Base-by-base conservation (phyloP, 2,113 vertebrate species). In the Phyllostomus hastatus region DNA sequence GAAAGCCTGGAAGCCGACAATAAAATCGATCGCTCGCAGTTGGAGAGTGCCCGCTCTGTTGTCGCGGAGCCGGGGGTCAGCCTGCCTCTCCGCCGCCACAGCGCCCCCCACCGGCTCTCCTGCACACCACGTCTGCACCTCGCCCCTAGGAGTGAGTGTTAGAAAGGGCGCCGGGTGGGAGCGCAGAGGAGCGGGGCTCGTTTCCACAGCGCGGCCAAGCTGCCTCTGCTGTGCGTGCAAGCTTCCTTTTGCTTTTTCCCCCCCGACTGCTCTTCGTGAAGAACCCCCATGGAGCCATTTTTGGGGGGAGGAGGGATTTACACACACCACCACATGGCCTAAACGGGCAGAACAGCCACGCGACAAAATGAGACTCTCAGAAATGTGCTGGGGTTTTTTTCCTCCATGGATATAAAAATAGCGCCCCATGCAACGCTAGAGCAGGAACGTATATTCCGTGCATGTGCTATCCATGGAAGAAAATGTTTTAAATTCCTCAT, bases 391-490 rank as follows among this genome's bases (percentile, higher is more conserved):
- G 12, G 48, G 10, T 50, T 57, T 70, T 94, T 85, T 72, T 50
- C 59, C 41, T n/a, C 83, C 0, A 5, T 43, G 54, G 94, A 52
- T 69, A 87, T 69, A 83, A 94, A 95, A 94, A 94, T 22, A 75
- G 41, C 48, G 31, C 35, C 46, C 28, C 57, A 41, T 38, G 43
- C 19, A 85, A 16, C 24, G 83, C 17, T 57, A 46, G 52, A 90
- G 75, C 83, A 50, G 83, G 73, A 84, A 50, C 38, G 73, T 94
- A 5, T 79, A 95, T 95, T 97, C 95, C 91, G 82, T 83, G 67
- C 72, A 91, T 73, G 24, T 59, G 9, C 57, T 59, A 10, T 59
- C 22, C 57, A 26, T 3, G 24, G 22, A 10, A 8, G 24, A 91
- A 86, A 19, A 59, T 67, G 64, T 80, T 66, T 79, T 93, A 26